Evolutionary conservation across 2,888 invertebrate species (phyloP).

Genomic region (Aromia moschata): DNA sequence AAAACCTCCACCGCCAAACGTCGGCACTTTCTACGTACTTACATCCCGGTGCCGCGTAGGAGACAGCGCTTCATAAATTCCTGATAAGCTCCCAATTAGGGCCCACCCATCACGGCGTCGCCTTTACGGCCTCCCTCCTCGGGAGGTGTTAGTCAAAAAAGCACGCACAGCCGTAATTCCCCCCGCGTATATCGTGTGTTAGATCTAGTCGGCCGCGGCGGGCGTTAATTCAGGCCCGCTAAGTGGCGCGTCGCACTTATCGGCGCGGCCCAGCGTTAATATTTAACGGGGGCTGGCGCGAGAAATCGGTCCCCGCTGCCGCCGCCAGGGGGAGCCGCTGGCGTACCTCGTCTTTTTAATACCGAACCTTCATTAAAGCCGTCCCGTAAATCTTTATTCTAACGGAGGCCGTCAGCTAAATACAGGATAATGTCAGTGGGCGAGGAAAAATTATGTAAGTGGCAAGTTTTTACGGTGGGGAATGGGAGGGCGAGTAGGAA

Average conservation of each 20-base stretch:
- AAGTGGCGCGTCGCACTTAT: slow-evolving; percentile 60
- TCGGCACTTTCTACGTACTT: slow-evolving; percentile 13
- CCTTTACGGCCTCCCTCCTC: slow-evolving; percentile 27
- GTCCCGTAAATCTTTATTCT: slow-evolving; percentile 62
- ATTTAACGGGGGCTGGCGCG: slow-evolving; percentile 58
- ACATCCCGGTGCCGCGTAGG: slow-evolving; percentile 15
- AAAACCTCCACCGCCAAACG: neutral
- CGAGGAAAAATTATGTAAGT: slow-evolving; percentile 56
- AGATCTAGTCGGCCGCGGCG: slow-evolving; percentile 49
- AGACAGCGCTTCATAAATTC: slow-evolving; percentile 40
- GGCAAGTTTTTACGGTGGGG: slow-evolving; percentile 52
- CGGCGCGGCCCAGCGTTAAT: slow-evolving; percentile 60
- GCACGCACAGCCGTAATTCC: slow-evolving; percentile 58
- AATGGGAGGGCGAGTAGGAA: neutral
- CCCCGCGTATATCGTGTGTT: slow-evolving; percentile 55
- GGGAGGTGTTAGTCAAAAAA: slow-evolving; percentile 53
- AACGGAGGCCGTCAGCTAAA: slow-evolving; percentile 56
- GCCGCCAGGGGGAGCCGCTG: slow-evolving; percentile 49
- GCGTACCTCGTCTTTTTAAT: slow-evolving; percentile 61
- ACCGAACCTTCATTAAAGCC: slow-evolving; percentile 62
- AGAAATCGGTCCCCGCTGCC: slow-evolving; percentile 48
- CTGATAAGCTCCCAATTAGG: slow-evolving; percentile 44
- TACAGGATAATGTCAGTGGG: slow-evolving; percentile 58
- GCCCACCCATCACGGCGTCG: slow-evolving; percentile 33
- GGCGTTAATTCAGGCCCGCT: slow-evolving; percentile 57